Evolutionary conservation across 2,888 invertebrate genomes (phyloP).

Genomic region (Torymus texanus): DNA sequence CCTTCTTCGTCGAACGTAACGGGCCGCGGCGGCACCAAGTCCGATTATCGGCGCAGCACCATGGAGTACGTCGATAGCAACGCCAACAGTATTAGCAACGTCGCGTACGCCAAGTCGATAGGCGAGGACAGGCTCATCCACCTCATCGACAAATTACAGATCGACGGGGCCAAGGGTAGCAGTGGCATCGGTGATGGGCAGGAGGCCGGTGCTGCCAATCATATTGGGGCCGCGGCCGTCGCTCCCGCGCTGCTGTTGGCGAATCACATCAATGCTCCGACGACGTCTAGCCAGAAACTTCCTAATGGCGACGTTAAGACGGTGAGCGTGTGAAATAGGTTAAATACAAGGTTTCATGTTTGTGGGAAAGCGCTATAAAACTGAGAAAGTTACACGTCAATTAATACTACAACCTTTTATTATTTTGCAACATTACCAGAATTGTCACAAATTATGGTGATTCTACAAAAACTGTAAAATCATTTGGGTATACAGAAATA

Average conservation of each 20-base stretch:
- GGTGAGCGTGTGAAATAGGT: slow-evolving; percentile 49
- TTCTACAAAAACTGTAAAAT: too few species aligned
- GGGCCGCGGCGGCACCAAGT: slow-evolving; percentile 70
- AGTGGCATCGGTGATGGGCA: slow-evolving; percentile 57
- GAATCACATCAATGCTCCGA: slow-evolving; percentile 66
- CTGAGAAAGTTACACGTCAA: too few species aligned
- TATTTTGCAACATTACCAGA: too few species aligned
- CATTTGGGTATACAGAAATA: too few species aligned
- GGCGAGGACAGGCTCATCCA: slow-evolving; percentile 67
- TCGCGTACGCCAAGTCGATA: slow-evolving; percentile 10
- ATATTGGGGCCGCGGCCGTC: slow-evolving; percentile 66
- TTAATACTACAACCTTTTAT: too few species aligned
- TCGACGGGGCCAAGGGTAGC: slow-evolving; percentile 65
- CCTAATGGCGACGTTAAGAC: slow-evolving; percentile 67
- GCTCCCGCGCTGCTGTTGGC: slow-evolving; percentile 68
- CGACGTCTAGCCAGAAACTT: slow-evolving; percentile 64
- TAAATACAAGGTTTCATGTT: too few species aligned
- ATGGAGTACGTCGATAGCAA: slow-evolving; percentile 76
- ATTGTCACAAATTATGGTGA: too few species aligned
- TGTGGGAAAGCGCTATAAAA: too few species aligned
- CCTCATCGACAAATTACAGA: slow-evolving; percentile 69
- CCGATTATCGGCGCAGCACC: slow-evolving; percentile 72
- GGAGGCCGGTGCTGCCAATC: slow-evolving; percentile 60
- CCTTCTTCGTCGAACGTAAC: slow-evolving; percentile 71
- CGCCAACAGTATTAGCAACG: slow-evolving; percentile 71